Conservation (phyloP, 2,888 invertebrate species). For the Vesta saturnalis region DNA sequence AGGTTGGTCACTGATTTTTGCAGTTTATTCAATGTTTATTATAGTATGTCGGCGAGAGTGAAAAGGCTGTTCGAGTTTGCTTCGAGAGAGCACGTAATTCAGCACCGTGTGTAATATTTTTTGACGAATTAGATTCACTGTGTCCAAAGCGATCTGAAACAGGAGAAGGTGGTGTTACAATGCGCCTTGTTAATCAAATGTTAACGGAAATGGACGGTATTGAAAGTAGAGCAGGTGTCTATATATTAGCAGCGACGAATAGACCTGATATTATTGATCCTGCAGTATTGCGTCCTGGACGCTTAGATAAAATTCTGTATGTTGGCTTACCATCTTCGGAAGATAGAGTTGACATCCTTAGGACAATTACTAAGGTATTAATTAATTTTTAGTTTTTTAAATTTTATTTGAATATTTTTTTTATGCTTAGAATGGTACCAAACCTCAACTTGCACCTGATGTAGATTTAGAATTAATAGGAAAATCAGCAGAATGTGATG, state of each 20-base stretch:
- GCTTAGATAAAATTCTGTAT: conserved; percentile 89
- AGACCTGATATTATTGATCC: conserved; percentile 97
- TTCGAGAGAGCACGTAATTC: conserved; percentile 95
- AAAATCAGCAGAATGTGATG: conserved; percentile 71
- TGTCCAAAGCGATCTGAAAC: conserved; percentile 89
- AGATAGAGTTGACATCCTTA: conserved; percentile 89
- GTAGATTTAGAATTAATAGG: conserved; percentile 80
- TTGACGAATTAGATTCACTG: conserved; percentile 97
- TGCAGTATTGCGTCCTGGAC: conserved; percentile 88
- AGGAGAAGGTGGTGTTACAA: conserved; percentile 77
- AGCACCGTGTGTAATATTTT: conserved; percentile 97
- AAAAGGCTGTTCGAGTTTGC: conserved; percentile 94
- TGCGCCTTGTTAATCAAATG: conserved; percentile 94
- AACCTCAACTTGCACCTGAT: conserved; percentile 78
- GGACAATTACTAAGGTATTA: conserved; percentile 84
- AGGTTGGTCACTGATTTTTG: conserved; percentile 49
- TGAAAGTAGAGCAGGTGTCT: conserved; percentile 90
- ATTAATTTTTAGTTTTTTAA: conserved; percentile 11
- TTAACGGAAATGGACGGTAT: conserved; percentile 99
- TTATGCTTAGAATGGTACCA: conserved; percentile 76
- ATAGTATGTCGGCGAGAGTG: conserved; percentile 98
- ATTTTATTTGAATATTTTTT: conserved; percentile 1
- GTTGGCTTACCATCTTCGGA: conserved; percentile 84
- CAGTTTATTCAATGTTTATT: conserved; percentile 6
- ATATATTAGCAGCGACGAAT: conserved; percentile 95